A percentile compares a stretch with the other conserved stretches of the same genome.
phyloP scores from a whole-genome alignment of 2,888 invertebrate species.

The Xylota sylvarum region DNA sequence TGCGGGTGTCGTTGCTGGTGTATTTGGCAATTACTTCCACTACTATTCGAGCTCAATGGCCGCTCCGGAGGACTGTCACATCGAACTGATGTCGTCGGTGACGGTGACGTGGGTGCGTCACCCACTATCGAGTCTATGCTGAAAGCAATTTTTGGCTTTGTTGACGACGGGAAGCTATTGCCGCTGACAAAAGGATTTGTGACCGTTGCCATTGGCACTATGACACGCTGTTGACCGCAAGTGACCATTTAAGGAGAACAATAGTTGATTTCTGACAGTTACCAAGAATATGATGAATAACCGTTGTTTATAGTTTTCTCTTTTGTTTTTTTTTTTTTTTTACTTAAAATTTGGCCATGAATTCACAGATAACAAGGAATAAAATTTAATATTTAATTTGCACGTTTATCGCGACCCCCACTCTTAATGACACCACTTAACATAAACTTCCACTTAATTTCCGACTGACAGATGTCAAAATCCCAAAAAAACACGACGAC shows the following conservation, averaged over 20 bases:
- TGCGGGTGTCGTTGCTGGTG: conserved; percentile 50
- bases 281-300: conserved; percentile 34
- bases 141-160: conserved; percentile 97
- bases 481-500: conserved; percentile 53
- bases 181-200: conserved; percentile 82
- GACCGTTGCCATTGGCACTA: conserved; percentile 96
- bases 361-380: conserved; percentile 25
- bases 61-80: conserved; percentile 80
- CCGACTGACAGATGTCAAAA: conserved; percentile 64
- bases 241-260: conserved; percentile 83
- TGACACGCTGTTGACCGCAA: conserved; percentile 84
- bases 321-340: background rate
- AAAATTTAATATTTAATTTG: background rate
- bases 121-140: conserved; percentile 98
- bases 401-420: conserved; percentile 1
- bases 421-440: conserved; percentile 23
- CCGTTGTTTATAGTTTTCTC: background rate
- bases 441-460: conserved; percentile 34
- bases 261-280: conserved; percentile 1
- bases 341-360: conserved; percentile 39
- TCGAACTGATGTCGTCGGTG: conserved; percentile 78
- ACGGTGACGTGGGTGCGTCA: conserved; percentile 64
- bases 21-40: conserved; percentile 62
- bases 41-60: conserved; percentile 72
- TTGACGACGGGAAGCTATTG: conserved; percentile 80